Percentiles rank a stretch among this genome's conserved stretches.
These are phyloP conservation scores for Corydoras sp. DNA, from an alignment of 2,113 vertebrate genomes.

Conservation along the genomic window DNA sequence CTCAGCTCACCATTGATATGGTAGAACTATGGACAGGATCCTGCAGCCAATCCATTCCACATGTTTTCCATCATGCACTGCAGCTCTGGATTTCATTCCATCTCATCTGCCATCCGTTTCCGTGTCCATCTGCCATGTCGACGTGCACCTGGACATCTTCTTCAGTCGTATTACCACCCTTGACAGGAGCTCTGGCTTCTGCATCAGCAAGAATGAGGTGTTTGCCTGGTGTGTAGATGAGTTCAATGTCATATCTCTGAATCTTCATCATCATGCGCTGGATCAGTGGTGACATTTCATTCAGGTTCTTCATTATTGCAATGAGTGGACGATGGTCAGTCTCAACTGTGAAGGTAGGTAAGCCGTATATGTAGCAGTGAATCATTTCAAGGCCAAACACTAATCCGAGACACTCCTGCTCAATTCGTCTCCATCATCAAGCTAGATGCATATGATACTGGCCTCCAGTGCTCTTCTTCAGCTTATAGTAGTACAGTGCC, in stretches of 20 bases:
- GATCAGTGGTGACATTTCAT: too few species aligned
- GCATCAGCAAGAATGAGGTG: background rate
- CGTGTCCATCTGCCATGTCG: too few species aligned
- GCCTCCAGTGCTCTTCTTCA: conserved; percentile 20
- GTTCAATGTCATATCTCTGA: background rate
- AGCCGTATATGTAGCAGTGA: conserved; percentile 6
- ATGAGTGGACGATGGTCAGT: conserved; percentile 8
- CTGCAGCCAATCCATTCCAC: conserved; percentile 18
- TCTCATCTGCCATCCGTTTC: conserved; percentile 1
- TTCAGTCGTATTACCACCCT: background rate
- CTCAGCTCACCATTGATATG: conserved; percentile 4
- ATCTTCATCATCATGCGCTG: background rate
- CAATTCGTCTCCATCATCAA: conserved; percentile 3
- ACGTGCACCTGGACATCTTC: background rate
- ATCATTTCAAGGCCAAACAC: background rate
- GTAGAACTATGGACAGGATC: conserved; percentile 13
- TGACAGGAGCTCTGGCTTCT: background rate
- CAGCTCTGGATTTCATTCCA: background rate
- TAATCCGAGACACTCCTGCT: conserved; percentile 1
- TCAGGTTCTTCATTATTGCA: background rate
- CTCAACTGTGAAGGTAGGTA: conserved; percentile 1
- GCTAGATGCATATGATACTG: conserved; percentile 31
- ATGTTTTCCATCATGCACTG: conserved; percentile 21
- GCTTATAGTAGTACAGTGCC: conserved; percentile 31
- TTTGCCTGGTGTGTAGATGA: background rate